Evolutionary conservation across 2,888 invertebrate species (phyloP), one percentile per base, ranked within the genome.

Genomic region (Steinernema carpocapsae): DNA sequence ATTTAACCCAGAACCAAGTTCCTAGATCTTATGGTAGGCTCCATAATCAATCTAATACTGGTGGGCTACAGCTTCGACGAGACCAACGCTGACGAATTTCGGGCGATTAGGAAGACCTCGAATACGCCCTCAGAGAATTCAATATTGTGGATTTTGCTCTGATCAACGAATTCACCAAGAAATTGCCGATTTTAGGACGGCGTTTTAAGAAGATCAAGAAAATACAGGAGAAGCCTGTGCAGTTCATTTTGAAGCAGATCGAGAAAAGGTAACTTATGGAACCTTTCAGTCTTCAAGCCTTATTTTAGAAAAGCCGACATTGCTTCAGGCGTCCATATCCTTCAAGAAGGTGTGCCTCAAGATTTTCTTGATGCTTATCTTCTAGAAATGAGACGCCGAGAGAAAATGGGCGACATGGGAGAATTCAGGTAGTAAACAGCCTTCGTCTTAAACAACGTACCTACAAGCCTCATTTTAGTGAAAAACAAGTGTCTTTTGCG

Each of bases 61-160:
- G 64, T 64, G 7, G 64, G 64, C 29, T 64, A 64, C 64, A 64
- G 64, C 32, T 64, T 64, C 32, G 64, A 64, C 64, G 32, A 64
- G 32, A n/a, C 64, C 26, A 64, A 64, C 64, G 29, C 29, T 7
- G 64, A 29, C 12, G 64, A 64, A 29, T 64, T 32, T 32, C 64
- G 2, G 17, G 32, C 26, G 64, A 64, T 64, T 17, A 29, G 29
- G 29, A 10, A 7, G 64, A 29, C 32, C 10, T 64, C 4, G 64
- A 29, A 32, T 29, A 29, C 12, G 64, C 32, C 17, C 2, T 32
- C 32, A 12, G 14, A 37, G 64, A 64, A 14, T 64, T 64, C 19
- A 64, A 64, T 17, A 14, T 64, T 17, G 6, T 64, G 26, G 64
- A 64, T n/a, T 64, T 64, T 17, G 32, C 32, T 1, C 64, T 64